Percentiles rank a stretch among this genome's conserved stretches.
These are phyloP conservation scores for Cataglyphis hispanica DNA, from an alignment of 1,140 invertebrate genomes.

Conservation along the genomic window DNA sequence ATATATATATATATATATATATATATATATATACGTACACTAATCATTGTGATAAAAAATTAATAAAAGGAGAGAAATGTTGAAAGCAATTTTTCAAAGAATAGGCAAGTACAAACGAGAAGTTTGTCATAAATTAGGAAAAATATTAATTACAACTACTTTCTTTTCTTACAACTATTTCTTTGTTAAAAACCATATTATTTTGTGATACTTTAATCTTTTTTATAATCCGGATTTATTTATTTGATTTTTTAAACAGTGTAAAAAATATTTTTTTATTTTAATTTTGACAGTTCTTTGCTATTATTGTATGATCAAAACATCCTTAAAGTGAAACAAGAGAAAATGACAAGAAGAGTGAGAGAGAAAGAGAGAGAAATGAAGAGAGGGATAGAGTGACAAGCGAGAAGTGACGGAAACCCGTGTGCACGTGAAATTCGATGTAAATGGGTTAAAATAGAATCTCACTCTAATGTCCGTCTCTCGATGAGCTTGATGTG, in stretches of 20 bases:
- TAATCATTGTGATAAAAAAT: neutral
- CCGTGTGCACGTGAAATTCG: conserved; percentile 39
- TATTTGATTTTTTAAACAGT: no score
- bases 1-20: no score
- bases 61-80: neutral
- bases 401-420: neutral
- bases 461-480: conserved; percentile 41
- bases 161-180: no score
- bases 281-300: no score
- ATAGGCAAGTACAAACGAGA: neutral
- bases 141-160: no score
- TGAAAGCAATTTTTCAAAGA: neutral
- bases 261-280: no score
- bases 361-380: neutral
- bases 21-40: neutral
- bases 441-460: conserved; percentile 55
- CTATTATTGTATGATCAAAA: no score
- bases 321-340: conserved; percentile 40
- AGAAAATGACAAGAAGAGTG: conserved; percentile 6
- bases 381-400: neutral
- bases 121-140: neutral
- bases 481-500: conserved; percentile 53
- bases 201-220: no score
- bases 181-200: no score
- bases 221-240: no score